These are phyloP conservation scores for Silurus glanis DNA, from an alignment of 2,113 vertebrate species.

Conservation along the genomic window DNA sequence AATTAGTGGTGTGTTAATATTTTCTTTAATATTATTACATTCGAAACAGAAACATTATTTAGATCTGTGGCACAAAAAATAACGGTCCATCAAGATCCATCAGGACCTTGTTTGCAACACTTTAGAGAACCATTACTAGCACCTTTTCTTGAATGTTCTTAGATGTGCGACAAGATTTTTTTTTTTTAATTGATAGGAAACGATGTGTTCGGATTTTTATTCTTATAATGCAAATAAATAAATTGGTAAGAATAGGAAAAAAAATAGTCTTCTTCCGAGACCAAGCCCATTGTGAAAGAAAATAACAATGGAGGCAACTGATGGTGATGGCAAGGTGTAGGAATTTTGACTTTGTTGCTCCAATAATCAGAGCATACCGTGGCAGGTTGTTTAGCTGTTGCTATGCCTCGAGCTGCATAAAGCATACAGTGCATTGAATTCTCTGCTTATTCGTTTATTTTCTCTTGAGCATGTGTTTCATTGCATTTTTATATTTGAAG, in stretches of 20 bases:
- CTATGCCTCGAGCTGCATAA: background rate
- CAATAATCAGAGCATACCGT: background rate
- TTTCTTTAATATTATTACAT: background rate
- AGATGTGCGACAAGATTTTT: background rate
- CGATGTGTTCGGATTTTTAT: background rate
- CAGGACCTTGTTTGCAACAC: background rate
- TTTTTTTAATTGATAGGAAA: too few species aligned
- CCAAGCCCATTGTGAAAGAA: background rate
- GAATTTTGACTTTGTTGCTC: background rate
- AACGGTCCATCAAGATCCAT: background rate
- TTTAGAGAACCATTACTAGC: background rate
- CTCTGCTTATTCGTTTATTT: background rate
- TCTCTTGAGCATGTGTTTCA: background rate
- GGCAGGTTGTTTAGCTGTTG: constrained; percentile 1
- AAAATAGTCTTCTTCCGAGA: background rate
- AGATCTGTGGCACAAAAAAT: background rate
- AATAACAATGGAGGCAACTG: background rate
- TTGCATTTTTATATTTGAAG: constrained; percentile 6
- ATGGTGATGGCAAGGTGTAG: background rate
- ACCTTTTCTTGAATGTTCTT: background rate
- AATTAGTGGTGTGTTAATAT: background rate
- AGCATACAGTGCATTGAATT: background rate
- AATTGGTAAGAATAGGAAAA: background rate
- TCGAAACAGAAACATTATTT: background rate
- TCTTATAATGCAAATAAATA: background rate